These are phyloP conservation scores for Tor tambroides DNA, from an alignment of 2,113 vertebrate species.

Conservation along the genomic window DNA sequence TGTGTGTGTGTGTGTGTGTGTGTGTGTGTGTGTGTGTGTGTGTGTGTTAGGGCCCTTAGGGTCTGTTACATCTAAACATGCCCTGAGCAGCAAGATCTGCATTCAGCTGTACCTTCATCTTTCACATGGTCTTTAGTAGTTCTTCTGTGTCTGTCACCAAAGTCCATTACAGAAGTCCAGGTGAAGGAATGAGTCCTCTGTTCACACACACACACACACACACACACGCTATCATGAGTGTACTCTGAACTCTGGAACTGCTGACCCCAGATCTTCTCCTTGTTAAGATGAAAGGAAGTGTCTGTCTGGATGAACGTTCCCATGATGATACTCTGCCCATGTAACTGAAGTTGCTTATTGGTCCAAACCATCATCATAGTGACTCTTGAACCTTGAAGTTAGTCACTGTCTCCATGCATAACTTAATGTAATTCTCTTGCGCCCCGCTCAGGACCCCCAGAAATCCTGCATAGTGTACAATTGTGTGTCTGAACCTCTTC, in stretches of 20 bases:
- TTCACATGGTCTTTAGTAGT: slow-evolving; percentile 13
- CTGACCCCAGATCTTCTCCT: background rate
- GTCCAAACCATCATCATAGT: slow-evolving; percentile 28
- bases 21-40: background rate
- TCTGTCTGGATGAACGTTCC: slow-evolving; percentile 12
- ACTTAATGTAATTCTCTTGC: background rate
- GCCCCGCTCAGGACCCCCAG: background rate
- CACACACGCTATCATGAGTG: slow-evolving; percentile 17
- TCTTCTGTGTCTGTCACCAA: background rate
- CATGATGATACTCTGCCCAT: slow-evolving; percentile 38
- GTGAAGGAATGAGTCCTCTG: slow-evolving; percentile 38
- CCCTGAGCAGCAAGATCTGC: background rate
- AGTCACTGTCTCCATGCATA: slow-evolving; percentile 23
- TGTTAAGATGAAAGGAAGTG: slow-evolving; percentile 22
- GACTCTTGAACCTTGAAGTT: slow-evolving; percentile 41
- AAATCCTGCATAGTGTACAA: background rate
- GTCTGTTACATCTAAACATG: background rate
- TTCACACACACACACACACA: background rate
- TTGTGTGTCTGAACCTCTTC: background rate
- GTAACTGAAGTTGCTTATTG: slow-evolving; percentile 29
- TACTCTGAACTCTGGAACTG: slow-evolving; percentile 10
- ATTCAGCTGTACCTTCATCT: slow-evolving; percentile 1
- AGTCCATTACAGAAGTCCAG: background rate
- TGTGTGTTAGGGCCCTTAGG: background rate
- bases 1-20: background rate